Conservation (phyloP, 2,888 invertebrate species). For the Hololepta plana region DNA sequence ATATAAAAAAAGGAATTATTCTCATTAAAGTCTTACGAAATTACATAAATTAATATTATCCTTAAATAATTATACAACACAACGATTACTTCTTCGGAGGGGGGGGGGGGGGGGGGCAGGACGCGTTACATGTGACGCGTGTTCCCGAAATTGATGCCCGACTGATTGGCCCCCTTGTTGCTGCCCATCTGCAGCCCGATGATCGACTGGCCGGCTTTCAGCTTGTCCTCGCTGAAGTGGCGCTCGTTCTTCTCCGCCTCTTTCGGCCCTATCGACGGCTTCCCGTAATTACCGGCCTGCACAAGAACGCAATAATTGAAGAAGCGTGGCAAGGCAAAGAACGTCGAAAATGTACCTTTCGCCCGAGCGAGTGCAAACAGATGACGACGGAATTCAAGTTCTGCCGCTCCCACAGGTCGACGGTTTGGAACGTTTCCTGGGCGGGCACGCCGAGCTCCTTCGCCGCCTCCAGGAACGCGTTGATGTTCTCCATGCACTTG, state of each 20-base stretch:
- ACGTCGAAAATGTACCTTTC: conserved; percentile 52
- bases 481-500: conserved; percentile 98
- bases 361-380: conserved; percentile 83
- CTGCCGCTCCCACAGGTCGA: conserved; percentile 92
- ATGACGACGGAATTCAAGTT: conserved; percentile 93
- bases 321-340: conserved; percentile 1
- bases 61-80: too few species aligned
- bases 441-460: conserved; percentile 77
- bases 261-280: conserved; percentile 87
- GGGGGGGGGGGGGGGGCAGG: too few species aligned
- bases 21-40: too few species aligned
- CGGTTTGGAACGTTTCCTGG: conserved; percentile 92
- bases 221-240: conserved; percentile 85
- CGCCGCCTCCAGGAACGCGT: conserved; percentile 75
- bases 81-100: too few species aligned
- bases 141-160: conserved; percentile 93
- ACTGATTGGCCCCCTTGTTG: conserved; percentile 94
- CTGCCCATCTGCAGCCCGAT: conserved; percentile 93
- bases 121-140: conserved; percentile 88
- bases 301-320: conserved; percentile 6
- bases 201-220: conserved; percentile 81
- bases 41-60: too few species aligned
- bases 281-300: conserved; percentile 63
- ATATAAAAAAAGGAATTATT: too few species aligned
- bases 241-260: conserved; percentile 91